phyloP scores from a whole-genome alignment of 2,113 vertebrate species.

The Malurus alboscapulatus region DNA sequence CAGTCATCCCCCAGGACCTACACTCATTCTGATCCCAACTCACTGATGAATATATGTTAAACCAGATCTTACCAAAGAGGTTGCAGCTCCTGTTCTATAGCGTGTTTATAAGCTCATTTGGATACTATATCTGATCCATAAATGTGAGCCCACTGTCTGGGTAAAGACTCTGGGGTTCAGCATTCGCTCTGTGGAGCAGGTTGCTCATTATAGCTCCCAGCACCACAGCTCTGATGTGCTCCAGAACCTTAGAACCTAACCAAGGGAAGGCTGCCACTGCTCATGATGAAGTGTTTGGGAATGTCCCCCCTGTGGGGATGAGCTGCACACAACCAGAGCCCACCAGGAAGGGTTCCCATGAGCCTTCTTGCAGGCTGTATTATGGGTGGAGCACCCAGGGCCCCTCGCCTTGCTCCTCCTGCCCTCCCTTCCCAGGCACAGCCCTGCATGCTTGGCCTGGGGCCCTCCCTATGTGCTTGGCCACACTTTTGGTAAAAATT shows the following conservation, averaged over 20 bases:
- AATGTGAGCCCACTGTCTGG: neutral
- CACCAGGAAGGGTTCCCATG: accelerated
- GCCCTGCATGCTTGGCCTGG: neutral
- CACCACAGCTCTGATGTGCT: neutral
- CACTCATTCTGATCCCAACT: neutral
- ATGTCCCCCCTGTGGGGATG: neutral
- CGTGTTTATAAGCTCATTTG: neutral
- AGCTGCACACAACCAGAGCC: neutral
- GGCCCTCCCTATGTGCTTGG: neutral
- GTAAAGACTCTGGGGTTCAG: neutral
- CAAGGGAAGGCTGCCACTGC: neutral
- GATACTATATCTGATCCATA: neutral
- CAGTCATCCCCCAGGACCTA: neutral
- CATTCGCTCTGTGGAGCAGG: accelerated
- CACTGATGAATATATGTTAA: neutral
- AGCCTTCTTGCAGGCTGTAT: neutral
- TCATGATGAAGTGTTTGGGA: neutral
- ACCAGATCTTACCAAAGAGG: neutral
- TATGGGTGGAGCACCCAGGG: neutral
- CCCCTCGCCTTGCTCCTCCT: neutral
- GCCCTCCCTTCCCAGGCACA: neutral
- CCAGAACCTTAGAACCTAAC: neutral
- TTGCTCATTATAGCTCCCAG: neutral
- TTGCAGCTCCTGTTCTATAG: neutral
- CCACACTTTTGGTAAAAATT: accelerated